phyloP scores from a whole-genome alignment of 2,113 vertebrate genomes.

The Cinclus cinclus region DNA sequence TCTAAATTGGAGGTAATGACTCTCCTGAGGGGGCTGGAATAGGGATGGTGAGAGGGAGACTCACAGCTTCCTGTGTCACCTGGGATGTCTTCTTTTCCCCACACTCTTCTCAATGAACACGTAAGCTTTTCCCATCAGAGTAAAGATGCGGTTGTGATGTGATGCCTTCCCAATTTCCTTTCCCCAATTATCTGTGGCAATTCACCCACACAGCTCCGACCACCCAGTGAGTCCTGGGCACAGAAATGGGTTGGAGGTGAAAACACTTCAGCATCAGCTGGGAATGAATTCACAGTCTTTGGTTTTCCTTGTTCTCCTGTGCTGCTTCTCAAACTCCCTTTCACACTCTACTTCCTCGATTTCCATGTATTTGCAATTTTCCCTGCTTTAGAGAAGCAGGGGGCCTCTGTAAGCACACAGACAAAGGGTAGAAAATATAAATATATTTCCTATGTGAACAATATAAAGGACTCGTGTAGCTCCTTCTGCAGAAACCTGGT shows the following conservation, averaged over 20 bases:
- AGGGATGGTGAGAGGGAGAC: background rate
- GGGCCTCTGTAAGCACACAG: background rate
- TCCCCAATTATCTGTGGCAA: background rate
- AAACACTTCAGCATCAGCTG: background rate
- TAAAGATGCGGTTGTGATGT: rapidly evolving
- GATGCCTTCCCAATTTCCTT: background rate
- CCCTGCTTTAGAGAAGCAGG: background rate
- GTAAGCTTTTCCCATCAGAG: background rate
- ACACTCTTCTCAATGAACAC: rapidly evolving
- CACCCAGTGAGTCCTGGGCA: background rate
- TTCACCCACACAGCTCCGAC: background rate
- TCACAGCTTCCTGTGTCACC: background rate
- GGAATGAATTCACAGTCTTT: background rate
- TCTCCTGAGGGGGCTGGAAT: background rate
- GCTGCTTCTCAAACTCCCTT: background rate
- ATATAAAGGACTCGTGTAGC: background rate
- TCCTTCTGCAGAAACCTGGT: background rate
- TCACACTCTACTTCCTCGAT: background rate
- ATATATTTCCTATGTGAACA: background rate
- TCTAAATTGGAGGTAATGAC: conserved; percentile 34
- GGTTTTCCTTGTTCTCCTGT: background rate
- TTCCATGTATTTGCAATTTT: background rate
- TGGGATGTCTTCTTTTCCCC: background rate
- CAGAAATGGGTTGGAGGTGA: background rate
- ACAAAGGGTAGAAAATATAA: background rate